These are phyloP conservation scores for Mercenaria mercenaria DNA, from an alignment of 1,140 invertebrate genomes.

Conservation along the genomic window DNA sequence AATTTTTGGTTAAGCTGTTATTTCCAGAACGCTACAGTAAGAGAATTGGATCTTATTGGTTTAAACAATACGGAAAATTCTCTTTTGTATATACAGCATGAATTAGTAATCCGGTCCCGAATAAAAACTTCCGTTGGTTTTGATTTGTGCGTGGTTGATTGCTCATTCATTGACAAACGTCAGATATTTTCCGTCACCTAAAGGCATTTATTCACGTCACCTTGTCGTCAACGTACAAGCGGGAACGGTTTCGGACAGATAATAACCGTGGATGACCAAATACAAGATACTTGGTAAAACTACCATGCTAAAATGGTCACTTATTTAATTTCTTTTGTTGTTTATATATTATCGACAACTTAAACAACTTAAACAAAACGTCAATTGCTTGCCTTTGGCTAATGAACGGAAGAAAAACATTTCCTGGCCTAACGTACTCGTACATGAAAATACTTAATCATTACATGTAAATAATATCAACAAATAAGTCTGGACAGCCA, in stretches of 20 bases:
- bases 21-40: neutral
- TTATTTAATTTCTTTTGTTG: no score
- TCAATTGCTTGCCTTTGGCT: no score
- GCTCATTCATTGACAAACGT: slow-evolving; percentile 34
- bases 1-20: neutral
- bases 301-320: no score
- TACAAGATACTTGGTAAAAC: neutral
- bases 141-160: slow-evolving; percentile 1
- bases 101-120: slow-evolving; percentile 10
- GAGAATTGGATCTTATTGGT: neutral
- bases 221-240: neutral
- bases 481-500: no score
- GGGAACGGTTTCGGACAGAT: slow-evolving; percentile 17
- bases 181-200: slow-evolving; percentile 20
- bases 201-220: neutral
- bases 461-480: no score
- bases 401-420: no score
- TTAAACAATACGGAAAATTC: neutral
- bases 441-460: no score
- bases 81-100: slow-evolving; percentile 9
- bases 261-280: slow-evolving; percentile 8
- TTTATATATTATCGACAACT: no score
- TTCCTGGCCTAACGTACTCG: no score
- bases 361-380: no score
- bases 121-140: slow-evolving; percentile 47